These are phyloP conservation scores for Diceros bicornis DNA, from an alignment of 2,797 vertebrate genomes.

Conservation along the genomic window DNA sequence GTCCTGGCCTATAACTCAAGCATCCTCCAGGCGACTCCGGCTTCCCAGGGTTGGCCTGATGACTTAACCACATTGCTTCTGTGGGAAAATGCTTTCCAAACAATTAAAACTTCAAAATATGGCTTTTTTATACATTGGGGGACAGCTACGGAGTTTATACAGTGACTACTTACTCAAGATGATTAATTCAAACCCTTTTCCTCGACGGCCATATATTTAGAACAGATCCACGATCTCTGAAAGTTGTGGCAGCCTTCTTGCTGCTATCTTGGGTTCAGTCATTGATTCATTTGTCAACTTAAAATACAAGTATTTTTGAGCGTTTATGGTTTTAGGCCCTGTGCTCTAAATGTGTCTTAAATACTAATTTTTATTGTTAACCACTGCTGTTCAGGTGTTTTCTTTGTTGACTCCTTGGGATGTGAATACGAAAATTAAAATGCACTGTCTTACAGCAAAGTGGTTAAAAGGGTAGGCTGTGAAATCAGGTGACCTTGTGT, in stretches of 20 bases:
- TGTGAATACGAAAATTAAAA: not conserved
- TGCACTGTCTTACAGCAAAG: not conserved
- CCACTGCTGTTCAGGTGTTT: not conserved
- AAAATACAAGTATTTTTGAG: not conserved
- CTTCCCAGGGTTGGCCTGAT: slow-evolving; percentile 22
- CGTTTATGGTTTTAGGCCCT: not conserved
- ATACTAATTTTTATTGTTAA: not conserved
- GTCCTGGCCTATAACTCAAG: not conserved
- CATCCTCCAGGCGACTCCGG: not conserved
- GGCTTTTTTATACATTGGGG: not conserved
- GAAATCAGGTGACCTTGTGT: not conserved
- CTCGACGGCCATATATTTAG: not conserved
- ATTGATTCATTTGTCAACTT: not conserved
- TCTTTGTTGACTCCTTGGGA: not conserved
- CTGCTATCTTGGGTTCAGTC: not conserved
- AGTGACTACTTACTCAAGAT: not conserved
- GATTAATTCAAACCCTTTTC: not conserved
- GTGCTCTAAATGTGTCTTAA: not conserved
- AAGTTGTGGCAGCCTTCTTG: not conserved
- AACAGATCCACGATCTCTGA: not conserved
- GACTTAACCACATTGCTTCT: slow-evolving; percentile 29
- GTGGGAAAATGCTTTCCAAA: slow-evolving; percentile 21
- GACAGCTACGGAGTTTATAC: not conserved
- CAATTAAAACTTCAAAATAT: not conserved
- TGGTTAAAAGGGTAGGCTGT: not conserved